Conservation (phyloP, 2,888 invertebrate genomes). For the Drosophila multiciliata region DNA sequence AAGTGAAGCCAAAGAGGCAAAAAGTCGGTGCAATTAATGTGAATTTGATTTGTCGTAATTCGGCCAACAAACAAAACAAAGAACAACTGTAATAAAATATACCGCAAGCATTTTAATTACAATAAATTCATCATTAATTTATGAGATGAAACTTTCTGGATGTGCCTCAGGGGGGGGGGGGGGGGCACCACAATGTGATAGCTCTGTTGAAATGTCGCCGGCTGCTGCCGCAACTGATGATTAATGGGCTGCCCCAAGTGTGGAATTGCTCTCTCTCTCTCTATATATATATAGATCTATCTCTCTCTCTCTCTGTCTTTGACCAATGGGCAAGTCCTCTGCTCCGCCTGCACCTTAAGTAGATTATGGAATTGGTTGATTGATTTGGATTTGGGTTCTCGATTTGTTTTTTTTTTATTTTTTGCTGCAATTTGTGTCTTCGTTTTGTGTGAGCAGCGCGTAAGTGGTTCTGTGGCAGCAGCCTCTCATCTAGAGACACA, state of each 20-base stretch:
- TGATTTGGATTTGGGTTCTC: slow-evolving; percentile 36
- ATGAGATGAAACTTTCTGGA: slow-evolving; percentile 9
- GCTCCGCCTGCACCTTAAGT: slow-evolving; percentile 8
- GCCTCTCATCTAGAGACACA: slow-evolving; percentile 20
- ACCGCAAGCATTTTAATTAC: slow-evolving; percentile 48
- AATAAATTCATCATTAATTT: slow-evolving; percentile 62
- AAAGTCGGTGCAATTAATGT: slow-evolving; percentile 61
- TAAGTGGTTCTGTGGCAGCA: slow-evolving; percentile 17
- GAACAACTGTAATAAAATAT: slow-evolving; percentile 11
- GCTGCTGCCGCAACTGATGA: slow-evolving; percentile 32
- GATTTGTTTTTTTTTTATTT: slow-evolving; percentile 4
- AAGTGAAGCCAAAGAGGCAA: slow-evolving; percentile 31
- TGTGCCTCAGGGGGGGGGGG: not conserved
- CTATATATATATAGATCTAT: not conserved
- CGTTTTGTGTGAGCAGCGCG: slow-evolving; percentile 7
- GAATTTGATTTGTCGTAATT: slow-evolving; percentile 54
- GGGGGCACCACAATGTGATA: slow-evolving; percentile 31
- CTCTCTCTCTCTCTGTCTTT: not conserved
- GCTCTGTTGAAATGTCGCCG: slow-evolving; percentile 55
- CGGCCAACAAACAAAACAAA: not conserved
- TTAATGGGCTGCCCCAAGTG: slow-evolving; percentile 40
- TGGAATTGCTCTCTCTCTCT: not conserved
- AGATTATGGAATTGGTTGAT: slow-evolving; percentile 27
- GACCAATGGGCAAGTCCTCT: not conserved
- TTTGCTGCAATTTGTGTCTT: slow-evolving; percentile 16